Percentiles rank a stretch among this genome's conserved stretches.
Conservation (phyloP, 2,888 invertebrate genomes). For the Sinotaia quadrata region DNA sequence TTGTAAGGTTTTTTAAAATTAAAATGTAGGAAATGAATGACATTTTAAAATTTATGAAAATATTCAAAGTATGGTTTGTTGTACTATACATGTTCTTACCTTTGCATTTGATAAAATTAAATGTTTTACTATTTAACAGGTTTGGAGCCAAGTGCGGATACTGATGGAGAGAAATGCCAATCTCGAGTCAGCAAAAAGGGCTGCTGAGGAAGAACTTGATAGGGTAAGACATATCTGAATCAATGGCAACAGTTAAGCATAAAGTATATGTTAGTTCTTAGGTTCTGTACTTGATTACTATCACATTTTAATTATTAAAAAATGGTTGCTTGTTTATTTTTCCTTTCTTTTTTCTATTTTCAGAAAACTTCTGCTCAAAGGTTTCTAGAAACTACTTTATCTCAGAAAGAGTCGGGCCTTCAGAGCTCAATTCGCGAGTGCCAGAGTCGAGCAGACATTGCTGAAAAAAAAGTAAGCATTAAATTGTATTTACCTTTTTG, state of each 20-base stretch:
- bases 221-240: constrained; percentile 43
- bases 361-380: constrained; percentile 34
- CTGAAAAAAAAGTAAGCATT: constrained; percentile 59
- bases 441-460: constrained; percentile 50
- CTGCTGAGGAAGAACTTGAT: constrained; percentile 56
- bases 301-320: background rate
- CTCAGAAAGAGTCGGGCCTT: constrained; percentile 54
- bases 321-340: background rate
- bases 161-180: constrained; percentile 63
- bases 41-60: no score
- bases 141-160: constrained; percentile 59
- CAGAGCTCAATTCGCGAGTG: constrained; percentile 52
- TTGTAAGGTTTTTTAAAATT: no score
- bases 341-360: background rate
- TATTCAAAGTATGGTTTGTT: no score
- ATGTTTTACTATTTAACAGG: constrained; percentile 46
- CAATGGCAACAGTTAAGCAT: background rate
- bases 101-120: no score
- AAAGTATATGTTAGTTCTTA: background rate
- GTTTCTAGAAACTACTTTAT: constrained; percentile 48
- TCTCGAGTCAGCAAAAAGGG: constrained; percentile 52
- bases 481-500: no score
- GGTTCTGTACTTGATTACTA: background rate
- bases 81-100: no score
- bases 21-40: no score